A percentile compares a stretch with the other conserved stretches of the same genome.
Evolutionary conservation across 2,113 vertebrate genomes (phyloP).

Genomic region (Ciconia stormi): DNA sequence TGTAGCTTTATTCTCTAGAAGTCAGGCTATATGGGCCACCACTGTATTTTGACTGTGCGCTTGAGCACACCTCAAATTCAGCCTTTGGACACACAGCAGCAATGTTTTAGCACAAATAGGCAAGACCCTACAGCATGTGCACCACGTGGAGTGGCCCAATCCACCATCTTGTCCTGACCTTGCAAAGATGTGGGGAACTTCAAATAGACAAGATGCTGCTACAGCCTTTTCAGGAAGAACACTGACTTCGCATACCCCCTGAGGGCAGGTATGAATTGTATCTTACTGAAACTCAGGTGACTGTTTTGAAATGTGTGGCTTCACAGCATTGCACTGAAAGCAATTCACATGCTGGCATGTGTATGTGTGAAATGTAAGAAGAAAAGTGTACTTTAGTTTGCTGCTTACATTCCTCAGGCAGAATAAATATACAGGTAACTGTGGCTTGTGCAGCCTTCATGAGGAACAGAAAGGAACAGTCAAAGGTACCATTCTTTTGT

Average conservation of each 20-base stretch:
- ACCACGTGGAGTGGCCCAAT: rapidly evolving
- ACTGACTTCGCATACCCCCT: neutral
- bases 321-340: neutral
- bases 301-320: neutral
- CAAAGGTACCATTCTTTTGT: neutral
- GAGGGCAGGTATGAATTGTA: neutral
- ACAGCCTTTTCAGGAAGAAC: neutral
- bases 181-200: neutral
- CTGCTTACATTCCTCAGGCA: neutral
- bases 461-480: neutral
- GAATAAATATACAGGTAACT: neutral
- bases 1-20: neutral
- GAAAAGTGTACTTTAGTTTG: neutral
- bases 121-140: neutral
- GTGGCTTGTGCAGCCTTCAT: neutral
- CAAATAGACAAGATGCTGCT: neutral
- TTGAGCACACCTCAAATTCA: neutral
- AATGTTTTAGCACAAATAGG: neutral
- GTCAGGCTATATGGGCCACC: neutral
- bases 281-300: neutral
- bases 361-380: neutral
- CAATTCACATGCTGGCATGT: neutral
- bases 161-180: neutral
- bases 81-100: neutral
- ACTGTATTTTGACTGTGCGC: neutral